These are phyloP conservation scores for Noctua pronuba DNA, from an alignment of 2,888 invertebrate genomes.

Conservation along the genomic window DNA sequence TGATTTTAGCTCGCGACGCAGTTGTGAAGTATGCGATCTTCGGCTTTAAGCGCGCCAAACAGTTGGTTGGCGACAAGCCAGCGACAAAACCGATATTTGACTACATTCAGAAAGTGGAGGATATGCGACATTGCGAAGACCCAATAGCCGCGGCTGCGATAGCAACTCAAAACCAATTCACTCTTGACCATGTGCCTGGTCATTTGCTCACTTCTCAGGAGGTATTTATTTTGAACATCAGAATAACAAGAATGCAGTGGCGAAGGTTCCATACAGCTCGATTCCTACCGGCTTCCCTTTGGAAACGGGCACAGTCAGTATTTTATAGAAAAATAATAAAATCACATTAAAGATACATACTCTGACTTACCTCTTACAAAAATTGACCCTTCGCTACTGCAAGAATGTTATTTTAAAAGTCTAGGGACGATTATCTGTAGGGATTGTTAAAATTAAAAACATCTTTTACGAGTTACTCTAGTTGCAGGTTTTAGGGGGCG, in stretches of 20 bases:
- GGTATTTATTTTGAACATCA: conserved; percentile 80
- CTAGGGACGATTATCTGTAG: neutral
- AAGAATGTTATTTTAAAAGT: neutral
- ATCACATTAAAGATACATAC: no score
- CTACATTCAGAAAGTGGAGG: conserved; percentile 86
- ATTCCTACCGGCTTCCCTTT: no score
- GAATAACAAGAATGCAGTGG: no score
- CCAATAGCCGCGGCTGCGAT: conserved; percentile 87
- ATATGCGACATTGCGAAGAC: conserved; percentile 88
- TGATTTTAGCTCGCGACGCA: conserved; percentile 80
- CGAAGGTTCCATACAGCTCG: no score
- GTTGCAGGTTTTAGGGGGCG: no score
- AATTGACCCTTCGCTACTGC: no score
- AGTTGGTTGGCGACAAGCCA: conserved; percentile 80
- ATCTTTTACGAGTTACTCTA: neutral
- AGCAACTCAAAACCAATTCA: conserved; percentile 88
- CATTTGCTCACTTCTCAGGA: conserved; percentile 91
- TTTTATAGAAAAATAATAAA: no score
- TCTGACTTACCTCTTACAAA: no score
- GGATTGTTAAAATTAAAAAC: neutral
- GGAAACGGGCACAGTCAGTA: no score
- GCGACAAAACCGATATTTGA: conserved; percentile 83
- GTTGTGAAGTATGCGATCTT: conserved; percentile 89
- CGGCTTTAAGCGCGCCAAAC: conserved; percentile 88
- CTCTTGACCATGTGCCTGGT: conserved; percentile 93